Evolutionary conservation across 2,113 vertebrate genomes (phyloP).

Genomic region (Empidonax traillii): DNA sequence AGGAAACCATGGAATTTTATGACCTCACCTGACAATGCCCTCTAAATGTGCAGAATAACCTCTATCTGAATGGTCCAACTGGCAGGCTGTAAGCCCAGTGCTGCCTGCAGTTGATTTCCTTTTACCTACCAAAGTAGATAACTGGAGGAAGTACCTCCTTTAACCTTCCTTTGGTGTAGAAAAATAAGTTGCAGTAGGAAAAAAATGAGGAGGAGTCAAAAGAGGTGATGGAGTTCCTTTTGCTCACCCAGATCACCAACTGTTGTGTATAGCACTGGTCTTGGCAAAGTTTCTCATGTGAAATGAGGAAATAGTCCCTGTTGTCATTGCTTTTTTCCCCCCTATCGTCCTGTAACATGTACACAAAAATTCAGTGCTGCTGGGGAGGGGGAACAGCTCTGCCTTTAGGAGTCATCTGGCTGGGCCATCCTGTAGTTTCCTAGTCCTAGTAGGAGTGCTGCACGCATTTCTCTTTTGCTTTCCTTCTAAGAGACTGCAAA

Average conservation of each 20-base stretch:
- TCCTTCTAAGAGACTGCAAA: neutral
- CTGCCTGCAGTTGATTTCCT: neutral
- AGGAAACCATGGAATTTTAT: neutral
- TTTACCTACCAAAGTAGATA: neutral
- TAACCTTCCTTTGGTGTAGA: neutral
- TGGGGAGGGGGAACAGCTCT: neutral
- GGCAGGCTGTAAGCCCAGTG: neutral
- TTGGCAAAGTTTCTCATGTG: neutral
- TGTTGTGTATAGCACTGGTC: neutral
- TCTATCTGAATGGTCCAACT: neutral
- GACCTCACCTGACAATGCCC: neutral
- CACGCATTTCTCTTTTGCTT: neutral
- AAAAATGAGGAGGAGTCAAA: neutral
- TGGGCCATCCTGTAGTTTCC: neutral
- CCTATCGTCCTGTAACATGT: rapidly evolving
- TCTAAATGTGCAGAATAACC: neutral
- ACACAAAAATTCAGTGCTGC: rapidly evolving
- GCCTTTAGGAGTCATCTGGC: neutral
- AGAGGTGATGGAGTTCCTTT: neutral
- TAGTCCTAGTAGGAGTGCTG: neutral
- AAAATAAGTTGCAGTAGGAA: neutral
- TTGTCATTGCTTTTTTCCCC: neutral
- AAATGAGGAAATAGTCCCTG: neutral
- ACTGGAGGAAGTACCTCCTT: neutral
- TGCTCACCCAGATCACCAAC: neutral